Base-by-base conservation (phyloP, 2,797 vertebrate genomes). In the Mycteria americana region DNA sequence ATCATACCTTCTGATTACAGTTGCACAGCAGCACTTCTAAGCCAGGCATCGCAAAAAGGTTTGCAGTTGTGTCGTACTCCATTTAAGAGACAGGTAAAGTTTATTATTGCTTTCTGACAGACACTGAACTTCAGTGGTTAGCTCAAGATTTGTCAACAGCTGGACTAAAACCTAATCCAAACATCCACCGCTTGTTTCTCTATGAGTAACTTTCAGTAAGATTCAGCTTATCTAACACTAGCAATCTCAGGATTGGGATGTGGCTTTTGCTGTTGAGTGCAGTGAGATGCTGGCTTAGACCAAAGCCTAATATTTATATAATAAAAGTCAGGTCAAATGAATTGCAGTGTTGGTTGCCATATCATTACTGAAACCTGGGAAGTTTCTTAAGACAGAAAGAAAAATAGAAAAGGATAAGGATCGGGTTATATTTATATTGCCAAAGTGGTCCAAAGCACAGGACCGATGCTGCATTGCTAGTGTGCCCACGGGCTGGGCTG, bases 381-480 rank as follows among this genome's bases (percentile, higher is more conserved):
- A 62, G 18, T 76, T 89, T 88, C 28, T 81, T 70, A 48, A 69
- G 33, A 74, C 30, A 85, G 43, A 74, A 87, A 33, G 21, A 65
- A 76, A 56, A 50, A 31, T 68, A 7, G n/a, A 33, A 90, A 70
- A 54, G 17, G 6, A 22, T 24, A n/a, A 78, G 19, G 10, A 18
- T 45, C 39, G 82, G 10, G 5, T 82, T 41, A 23, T 70, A 18
- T 22, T 50, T 72, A 23, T 43, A 11, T 65, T 48, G 16, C 22
- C 10, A 1, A 43, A 72, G 31, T 14, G 31, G 28, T 80, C 45
- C 37, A 39, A 90, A 67, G 37, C 63, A 77, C 33, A 48, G 33
- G 45, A 39, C 21, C 0, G 0, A 23, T 59, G 30, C 25, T 21
- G 25, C 25, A 7, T 8, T 65, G 8, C 12, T 21, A 2, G 23